Conservation (phyloP, 1,140 invertebrate genomes). For the Eciton burchellii region DNA sequence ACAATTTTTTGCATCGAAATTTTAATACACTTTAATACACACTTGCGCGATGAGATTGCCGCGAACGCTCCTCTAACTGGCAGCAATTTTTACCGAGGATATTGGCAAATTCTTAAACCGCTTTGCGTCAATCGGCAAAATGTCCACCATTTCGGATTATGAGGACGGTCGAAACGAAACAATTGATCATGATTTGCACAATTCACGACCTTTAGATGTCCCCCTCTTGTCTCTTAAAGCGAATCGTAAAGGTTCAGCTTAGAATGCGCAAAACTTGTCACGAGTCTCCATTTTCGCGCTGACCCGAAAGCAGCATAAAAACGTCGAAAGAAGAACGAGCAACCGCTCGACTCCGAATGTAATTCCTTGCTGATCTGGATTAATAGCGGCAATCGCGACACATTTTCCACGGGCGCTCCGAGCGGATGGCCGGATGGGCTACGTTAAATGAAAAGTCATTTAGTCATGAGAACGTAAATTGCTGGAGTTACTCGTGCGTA, state of each 20-base stretch:
- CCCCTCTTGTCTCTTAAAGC: too few relatives aligned
- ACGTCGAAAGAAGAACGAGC: too few relatives aligned
- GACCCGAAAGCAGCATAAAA: not conserved
- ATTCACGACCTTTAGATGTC: not conserved
- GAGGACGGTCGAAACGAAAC: not conserved
- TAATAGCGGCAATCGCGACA: not conserved
- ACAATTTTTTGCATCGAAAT: conserved; percentile 54
- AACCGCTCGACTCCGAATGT: too few relatives aligned
- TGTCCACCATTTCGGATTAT: conserved; percentile 19
- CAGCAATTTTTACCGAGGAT: conserved; percentile 24
- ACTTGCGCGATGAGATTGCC: conserved; percentile 33
- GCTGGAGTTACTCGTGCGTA: conserved; percentile 22
- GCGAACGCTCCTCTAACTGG: conserved; percentile 29
- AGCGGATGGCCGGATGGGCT: not conserved
- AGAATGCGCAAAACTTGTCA: not conserved
- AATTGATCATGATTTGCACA: not conserved
- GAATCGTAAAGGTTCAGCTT: not conserved
- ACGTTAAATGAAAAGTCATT: conserved; percentile 21
- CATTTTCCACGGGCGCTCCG: not conserved
- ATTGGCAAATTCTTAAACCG: conserved; percentile 39
- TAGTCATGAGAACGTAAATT: conserved; percentile 14
- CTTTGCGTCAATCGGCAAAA: not conserved
- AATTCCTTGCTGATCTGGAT: not conserved
- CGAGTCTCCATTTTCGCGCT: not conserved
- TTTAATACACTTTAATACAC: too few relatives aligned